Conservation (phyloP, 2,888 invertebrate species). For the Lasioglossum zephyrum region DNA sequence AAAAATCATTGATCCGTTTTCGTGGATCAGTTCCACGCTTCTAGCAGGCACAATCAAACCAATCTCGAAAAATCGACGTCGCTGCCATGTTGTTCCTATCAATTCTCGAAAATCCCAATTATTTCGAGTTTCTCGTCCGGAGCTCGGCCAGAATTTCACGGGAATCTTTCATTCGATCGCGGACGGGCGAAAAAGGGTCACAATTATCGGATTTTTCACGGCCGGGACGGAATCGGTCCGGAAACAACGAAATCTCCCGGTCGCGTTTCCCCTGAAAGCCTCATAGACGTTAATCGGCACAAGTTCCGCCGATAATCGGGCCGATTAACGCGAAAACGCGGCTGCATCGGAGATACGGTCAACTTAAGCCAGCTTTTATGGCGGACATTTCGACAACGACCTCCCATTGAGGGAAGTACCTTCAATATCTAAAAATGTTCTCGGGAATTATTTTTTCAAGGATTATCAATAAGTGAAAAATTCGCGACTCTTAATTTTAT, state of each 20-base stretch:
- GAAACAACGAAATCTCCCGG: background rate
- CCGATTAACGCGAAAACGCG: conserved; percentile 24
- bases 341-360: background rate
- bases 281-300: background rate
- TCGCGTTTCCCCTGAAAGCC: background rate
- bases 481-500: too few species aligned
- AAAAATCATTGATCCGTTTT: background rate
- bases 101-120: background rate
- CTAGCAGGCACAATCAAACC: background rate
- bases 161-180: background rate
- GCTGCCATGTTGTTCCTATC: background rate
- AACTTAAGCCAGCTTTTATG: conserved; percentile 18
- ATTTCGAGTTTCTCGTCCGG: background rate
- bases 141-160: background rate
- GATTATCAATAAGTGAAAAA: too few species aligned
- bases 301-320: conserved; percentile 11
- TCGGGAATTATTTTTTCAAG: too few species aligned
- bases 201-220: conserved; percentile 1
- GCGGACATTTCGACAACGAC: background rate
- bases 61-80: background rate
- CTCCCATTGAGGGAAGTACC: background rate
- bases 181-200: background rate
- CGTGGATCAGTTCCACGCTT: background rate
- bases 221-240: background rate
- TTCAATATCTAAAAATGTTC: background rate